Conservation (phyloP, 2,888 invertebrate genomes). For the Netelia virgata region DNA sequence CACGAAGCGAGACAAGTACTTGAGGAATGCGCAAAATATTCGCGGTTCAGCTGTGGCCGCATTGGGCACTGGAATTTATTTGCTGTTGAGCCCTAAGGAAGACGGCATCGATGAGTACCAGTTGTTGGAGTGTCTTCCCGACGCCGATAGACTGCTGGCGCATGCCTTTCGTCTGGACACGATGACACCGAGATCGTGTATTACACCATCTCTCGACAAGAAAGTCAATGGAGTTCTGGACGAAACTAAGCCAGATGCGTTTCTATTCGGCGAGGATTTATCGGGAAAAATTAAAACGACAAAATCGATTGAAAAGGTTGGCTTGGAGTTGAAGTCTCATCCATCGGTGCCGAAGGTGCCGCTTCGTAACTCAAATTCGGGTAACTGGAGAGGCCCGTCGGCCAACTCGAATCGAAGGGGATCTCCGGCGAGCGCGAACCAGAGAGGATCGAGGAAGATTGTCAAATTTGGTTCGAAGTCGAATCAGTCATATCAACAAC, state of each 20-base stretch:
- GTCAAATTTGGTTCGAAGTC: constrained; percentile 23
- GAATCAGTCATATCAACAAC: constrained; percentile 52
- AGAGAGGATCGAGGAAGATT: constrained; percentile 26
- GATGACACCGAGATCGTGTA: constrained; percentile 61
- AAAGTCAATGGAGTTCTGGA: constrained; percentile 63
- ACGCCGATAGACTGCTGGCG: constrained; percentile 57
- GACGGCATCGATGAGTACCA: constrained; percentile 46
- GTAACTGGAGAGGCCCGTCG: constrained; percentile 65
- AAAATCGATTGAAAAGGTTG: constrained; percentile 64
- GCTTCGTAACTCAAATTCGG: constrained; percentile 26
- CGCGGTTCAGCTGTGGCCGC: constrained; percentile 67
- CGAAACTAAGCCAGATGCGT: constrained; percentile 49
- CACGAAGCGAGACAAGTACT: constrained; percentile 67
- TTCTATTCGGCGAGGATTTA: constrained; percentile 66
- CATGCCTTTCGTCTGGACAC: constrained; percentile 49
- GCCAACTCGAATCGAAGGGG: constrained; percentile 38
- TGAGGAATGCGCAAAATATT: constrained; percentile 62
- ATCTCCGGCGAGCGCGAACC: constrained; percentile 53
- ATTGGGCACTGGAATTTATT: constrained; percentile 53
- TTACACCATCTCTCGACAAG: constrained; percentile 66
- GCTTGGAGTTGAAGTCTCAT: constrained; percentile 58
- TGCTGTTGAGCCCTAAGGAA: constrained; percentile 46
- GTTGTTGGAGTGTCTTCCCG: constrained; percentile 51
- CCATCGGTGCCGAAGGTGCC: constrained; percentile 21
- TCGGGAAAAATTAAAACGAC: constrained; percentile 58